Evolutionary conservation across 2,888 invertebrate genomes (phyloP).

Genomic region (Silvanus unidentatus): DNA sequence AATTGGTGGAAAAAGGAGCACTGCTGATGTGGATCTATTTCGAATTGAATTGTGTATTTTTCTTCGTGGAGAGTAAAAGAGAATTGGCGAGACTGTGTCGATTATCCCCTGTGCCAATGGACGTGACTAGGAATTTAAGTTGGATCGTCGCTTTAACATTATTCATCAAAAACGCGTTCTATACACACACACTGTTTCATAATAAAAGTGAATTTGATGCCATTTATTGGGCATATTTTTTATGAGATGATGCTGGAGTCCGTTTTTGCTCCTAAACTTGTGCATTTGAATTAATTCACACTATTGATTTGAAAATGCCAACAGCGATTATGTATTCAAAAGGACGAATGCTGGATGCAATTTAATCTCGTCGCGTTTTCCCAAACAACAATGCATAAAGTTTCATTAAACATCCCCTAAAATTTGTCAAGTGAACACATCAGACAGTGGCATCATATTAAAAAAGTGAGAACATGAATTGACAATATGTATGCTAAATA

Average conservation of each 20-base stretch:
- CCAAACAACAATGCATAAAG: background rate
- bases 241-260: too few species aligned
- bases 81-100: slow-evolving; percentile 40
- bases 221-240: slow-evolving; percentile 29
- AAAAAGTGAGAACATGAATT: slow-evolving; percentile 40
- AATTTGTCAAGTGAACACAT: slow-evolving; percentile 24
- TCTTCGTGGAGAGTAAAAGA: slow-evolving; percentile 29
- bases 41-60: slow-evolving; percentile 31
- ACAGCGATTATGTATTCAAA: too few species aligned
- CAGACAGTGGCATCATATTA: slow-evolving; percentile 33
- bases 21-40: slow-evolving; percentile 11
- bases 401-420: slow-evolving; percentile 20
- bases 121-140: slow-evolving; percentile 43
- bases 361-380: too few species aligned
- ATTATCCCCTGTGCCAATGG: slow-evolving; percentile 44
- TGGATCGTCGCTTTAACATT: slow-evolving; percentile 40
- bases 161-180: slow-evolving; percentile 47
- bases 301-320: too few species aligned
- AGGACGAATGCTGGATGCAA: too few species aligned
- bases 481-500: slow-evolving; percentile 47
- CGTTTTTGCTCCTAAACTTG: too few species aligned
- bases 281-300: too few species aligned
- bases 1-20: slow-evolving; percentile 3
- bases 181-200: slow-evolving; percentile 45
- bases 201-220: slow-evolving; percentile 45